Percentiles rank a stretch among this genome's conserved stretches.
Conservation (phyloP, 2,113 vertebrate species). For the Melanerpes formicivorus region DNA sequence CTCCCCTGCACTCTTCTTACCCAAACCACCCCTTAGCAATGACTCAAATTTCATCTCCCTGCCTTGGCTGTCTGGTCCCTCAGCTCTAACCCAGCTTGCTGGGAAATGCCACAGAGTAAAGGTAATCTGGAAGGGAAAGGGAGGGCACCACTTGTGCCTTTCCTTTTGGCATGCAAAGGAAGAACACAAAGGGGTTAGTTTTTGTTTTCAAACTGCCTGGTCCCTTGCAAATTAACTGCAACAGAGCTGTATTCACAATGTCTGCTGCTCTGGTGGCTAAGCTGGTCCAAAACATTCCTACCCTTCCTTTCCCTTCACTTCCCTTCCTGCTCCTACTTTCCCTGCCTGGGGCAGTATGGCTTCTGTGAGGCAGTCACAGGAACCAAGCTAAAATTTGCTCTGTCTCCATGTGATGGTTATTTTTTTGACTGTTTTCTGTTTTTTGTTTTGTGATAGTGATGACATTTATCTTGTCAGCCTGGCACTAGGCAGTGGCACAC, state of each 20-base stretch:
- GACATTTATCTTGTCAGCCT: not conserved
- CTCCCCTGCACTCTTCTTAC: not conserved
- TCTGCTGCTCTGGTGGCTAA: not conserved
- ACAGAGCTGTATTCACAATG: not conserved
- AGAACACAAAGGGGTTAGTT: not conserved
- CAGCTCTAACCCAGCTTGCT: not conserved
- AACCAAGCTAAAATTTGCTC: not conserved
- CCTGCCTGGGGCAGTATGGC: not conserved
- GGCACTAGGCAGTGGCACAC: not conserved
- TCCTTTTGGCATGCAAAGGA: not conserved
- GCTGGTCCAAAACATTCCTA: not conserved
- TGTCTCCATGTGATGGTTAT: not conserved
- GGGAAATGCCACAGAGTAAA: not conserved
- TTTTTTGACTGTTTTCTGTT: not conserved
- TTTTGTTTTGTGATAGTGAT: not conserved
- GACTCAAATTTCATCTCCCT: not conserved
- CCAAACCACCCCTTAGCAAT: not conserved
- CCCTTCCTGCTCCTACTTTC: conserved; percentile 11
- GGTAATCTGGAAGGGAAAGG: not conserved
- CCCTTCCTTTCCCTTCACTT: not conserved
- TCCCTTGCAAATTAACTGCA: not conserved
- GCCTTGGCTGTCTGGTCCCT: not conserved
- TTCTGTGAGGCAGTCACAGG: not conserved
- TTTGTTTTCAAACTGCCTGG: not conserved
- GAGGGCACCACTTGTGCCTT: not conserved